These are phyloP conservation scores for Neodiprion lecontei DNA, from an alignment of 1,140 invertebrate species.

Conservation along the genomic window DNA sequence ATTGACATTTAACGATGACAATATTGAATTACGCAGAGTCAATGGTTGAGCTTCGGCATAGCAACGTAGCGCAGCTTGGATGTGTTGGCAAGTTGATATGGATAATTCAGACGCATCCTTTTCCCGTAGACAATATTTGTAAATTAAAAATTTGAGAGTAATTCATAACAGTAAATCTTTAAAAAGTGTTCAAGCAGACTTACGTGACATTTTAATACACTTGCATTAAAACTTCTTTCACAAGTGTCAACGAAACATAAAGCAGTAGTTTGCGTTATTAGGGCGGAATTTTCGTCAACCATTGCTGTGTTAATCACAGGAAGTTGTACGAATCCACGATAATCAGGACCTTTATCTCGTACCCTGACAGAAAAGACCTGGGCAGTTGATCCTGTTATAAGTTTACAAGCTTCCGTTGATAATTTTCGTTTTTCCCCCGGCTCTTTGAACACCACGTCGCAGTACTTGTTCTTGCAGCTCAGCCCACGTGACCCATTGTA, in stretches of 20 bases:
- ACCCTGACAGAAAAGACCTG: slow-evolving; percentile 77
- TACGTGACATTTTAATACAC: slow-evolving; percentile 67
- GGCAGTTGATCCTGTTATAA: slow-evolving; percentile 68
- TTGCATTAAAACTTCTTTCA: slow-evolving; percentile 64
- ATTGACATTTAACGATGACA: slow-evolving; percentile 71
- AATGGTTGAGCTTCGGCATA: slow-evolving; percentile 70
- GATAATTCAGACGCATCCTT: slow-evolving; percentile 45
- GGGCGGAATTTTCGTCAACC: slow-evolving; percentile 57
- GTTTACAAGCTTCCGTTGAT: slow-evolving; percentile 73
- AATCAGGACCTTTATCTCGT: slow-evolving; percentile 73
- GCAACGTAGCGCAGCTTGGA: slow-evolving; percentile 73
- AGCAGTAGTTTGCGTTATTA: slow-evolving; percentile 62
- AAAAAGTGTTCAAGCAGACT: slow-evolving; percentile 33
- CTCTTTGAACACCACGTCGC: slow-evolving; percentile 75
- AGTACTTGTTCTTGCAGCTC: slow-evolving; percentile 80
- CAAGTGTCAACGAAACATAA: slow-evolving; percentile 75
- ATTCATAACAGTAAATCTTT: slow-evolving; percentile 11
- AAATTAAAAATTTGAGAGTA: slow-evolving; percentile 22
- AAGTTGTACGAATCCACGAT: slow-evolving; percentile 78
- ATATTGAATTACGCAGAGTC: slow-evolving; percentile 69
- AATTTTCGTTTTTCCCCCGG: slow-evolving; percentile 69
- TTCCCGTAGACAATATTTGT: slow-evolving; percentile 43
- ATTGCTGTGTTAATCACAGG: slow-evolving; percentile 63
- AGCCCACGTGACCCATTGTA: slow-evolving; percentile 78
- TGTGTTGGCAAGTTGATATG: slow-evolving; percentile 69